Conservation (phyloP, 2,888 invertebrate species). For the Malacosoma neustria region DNA sequence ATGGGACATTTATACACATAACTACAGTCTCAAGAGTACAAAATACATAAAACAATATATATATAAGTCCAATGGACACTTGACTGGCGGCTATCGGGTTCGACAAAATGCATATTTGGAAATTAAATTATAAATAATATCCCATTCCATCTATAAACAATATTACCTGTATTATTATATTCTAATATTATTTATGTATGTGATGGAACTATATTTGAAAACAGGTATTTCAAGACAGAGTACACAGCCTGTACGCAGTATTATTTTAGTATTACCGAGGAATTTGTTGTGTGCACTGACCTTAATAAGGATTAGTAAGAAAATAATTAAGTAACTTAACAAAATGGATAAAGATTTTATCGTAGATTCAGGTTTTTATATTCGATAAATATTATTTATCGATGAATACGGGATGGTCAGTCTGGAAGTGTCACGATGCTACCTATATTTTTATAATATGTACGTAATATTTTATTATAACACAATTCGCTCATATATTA, state of each 20-base stretch:
- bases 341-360: too few relatives aligned
- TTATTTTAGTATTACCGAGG: too few relatives aligned
- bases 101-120: conserved; percentile 61
- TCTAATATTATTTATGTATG: too few relatives aligned
- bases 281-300: too few relatives aligned
- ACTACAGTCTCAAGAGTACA: conserved; percentile 47
- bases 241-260: too few relatives aligned
- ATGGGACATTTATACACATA: conserved; percentile 61
- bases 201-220: not conserved
- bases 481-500: conserved; percentile 54
- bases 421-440: conserved; percentile 46
- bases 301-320: too few relatives aligned
- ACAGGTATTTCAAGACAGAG: too few relatives aligned
- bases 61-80: conserved; percentile 31
- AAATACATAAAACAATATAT: conserved; percentile 37
- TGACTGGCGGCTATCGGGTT: conserved; percentile 45
- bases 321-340: too few relatives aligned
- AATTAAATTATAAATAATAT: conserved; percentile 26
- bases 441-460: conserved; percentile 25
- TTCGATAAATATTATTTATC: too few relatives aligned
- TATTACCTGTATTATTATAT: not conserved
- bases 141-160: not conserved
- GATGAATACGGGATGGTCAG: conserved; percentile 30
- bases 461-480: conserved; percentile 30
- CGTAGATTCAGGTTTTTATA: too few relatives aligned